Evolutionary conservation across 2,113 vertebrate genomes (phyloP).

Genomic region (Periophthalmus modestus): DNA sequence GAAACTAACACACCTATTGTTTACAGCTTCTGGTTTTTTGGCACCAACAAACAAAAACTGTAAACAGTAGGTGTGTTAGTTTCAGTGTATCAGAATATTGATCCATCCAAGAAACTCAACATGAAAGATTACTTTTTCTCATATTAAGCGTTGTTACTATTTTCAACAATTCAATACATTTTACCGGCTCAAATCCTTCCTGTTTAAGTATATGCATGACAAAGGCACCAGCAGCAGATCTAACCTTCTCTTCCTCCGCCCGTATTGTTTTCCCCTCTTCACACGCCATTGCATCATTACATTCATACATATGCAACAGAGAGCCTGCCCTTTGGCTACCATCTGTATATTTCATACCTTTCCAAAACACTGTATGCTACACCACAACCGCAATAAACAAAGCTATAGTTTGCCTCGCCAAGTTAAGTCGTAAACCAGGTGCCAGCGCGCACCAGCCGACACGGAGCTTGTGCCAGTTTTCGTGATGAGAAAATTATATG

Average conservation of each 20-base stretch:
- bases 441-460: slow-evolving; percentile 50
- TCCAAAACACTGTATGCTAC: slow-evolving; percentile 3
- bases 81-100: background rate
- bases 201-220: slow-evolving; percentile 11
- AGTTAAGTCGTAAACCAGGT: slow-evolving; percentile 34
- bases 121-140: too few species aligned
- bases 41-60: too few species aligned
- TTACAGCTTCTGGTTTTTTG: too few species aligned
- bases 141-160: background rate
- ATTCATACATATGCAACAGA: slow-evolving; percentile 44
- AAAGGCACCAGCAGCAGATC: slow-evolving; percentile 16
- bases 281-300: slow-evolving; percentile 34
- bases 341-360: slow-evolving; percentile 23
- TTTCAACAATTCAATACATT: background rate
- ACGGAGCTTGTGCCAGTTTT: slow-evolving; percentile 67
- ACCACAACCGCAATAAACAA: slow-evolving; percentile 40
- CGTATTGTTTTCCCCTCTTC: slow-evolving; percentile 27
- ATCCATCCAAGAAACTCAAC: background rate
- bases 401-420: slow-evolving; percentile 26
- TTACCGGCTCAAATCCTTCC: slow-evolving; percentile 21
- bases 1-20: too few species aligned
- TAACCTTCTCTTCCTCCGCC: slow-evolving; percentile 31
- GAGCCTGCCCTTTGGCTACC: slow-evolving; percentile 13
- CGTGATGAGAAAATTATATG: slow-evolving; percentile 70
- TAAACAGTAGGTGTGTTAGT: too few species aligned